Percentiles rank a stretch among this genome's conserved stretches.
phyloP scores from a whole-genome alignment of 2,797 vertebrate genomes.

The Channallabes apus region DNA sequence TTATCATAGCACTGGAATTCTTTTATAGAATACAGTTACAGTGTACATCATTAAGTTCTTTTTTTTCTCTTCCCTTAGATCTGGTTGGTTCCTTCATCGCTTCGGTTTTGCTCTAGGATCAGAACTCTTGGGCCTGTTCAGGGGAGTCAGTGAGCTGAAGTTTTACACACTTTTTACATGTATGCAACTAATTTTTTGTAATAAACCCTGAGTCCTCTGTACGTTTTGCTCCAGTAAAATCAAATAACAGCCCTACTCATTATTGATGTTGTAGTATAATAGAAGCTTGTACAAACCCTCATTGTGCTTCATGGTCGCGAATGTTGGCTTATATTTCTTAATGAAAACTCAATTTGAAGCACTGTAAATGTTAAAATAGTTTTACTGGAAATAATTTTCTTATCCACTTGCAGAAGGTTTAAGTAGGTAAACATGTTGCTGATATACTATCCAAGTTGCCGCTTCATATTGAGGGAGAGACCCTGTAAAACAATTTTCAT shows the following conservation, averaged over 20 bases:
- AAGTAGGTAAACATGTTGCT: not conserved
- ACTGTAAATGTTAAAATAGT: not conserved
- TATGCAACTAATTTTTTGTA: not conserved
- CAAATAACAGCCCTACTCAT: not conserved
- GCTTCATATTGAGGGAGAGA: not conserved
- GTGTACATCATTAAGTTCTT: conserved; percentile 46
- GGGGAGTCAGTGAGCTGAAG: conserved; percentile 4
- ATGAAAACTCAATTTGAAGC: not conserved
- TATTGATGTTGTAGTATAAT: not conserved
- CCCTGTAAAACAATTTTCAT: not conserved
- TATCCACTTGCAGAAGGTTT: not conserved
- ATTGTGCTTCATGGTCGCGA: not conserved
- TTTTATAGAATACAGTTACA: conserved; percentile 17
- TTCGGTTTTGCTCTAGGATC: conserved; percentile 65
- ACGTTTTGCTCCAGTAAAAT: not conserved
- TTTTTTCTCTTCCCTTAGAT: conserved; percentile 65
- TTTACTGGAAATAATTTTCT: not conserved
- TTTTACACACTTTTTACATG: conserved; percentile 20
- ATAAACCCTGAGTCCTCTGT: not conserved
- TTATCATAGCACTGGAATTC: conserved; percentile 40
- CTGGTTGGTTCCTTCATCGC: conserved; percentile 70
- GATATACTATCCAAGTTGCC: not conserved
- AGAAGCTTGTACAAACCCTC: not conserved
- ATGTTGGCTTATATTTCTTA: not conserved
- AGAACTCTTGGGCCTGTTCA: conserved; percentile 35